Percentiles rank a stretch among this genome's conserved stretches.
These are phyloP conservation scores for Chrysaora quinquecirrha DNA, from an alignment of 30 jellyfish, hydroid and myxozoan species.

Conservation along the genomic window DNA sequence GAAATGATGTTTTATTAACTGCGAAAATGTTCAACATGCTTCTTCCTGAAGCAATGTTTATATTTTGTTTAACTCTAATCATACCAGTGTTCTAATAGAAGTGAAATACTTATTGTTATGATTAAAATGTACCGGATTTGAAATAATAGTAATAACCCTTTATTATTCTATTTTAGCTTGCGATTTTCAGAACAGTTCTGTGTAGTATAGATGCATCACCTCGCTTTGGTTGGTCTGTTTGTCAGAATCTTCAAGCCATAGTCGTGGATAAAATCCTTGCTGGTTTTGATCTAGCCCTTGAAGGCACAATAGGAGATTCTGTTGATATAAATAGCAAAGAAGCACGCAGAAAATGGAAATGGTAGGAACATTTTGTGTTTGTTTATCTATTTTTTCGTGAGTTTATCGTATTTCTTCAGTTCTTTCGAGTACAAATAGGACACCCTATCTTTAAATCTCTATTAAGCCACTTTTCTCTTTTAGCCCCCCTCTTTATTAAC, in stretches of 20 bases:
- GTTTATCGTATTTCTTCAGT: neutral
- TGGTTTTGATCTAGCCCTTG: constrained; percentile 44
- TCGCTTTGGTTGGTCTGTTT: constrained; percentile 42
- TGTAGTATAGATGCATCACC: constrained; percentile 25
- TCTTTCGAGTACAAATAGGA: neutral
- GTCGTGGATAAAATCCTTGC: constrained; percentile 43
- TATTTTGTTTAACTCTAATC: too few species aligned
- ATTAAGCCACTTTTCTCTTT: neutral
- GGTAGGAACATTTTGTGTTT: constrained; percentile 16
- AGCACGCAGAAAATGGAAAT: constrained; percentile 41
- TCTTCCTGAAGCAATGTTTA: too few species aligned
- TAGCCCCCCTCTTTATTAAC: too few species aligned
- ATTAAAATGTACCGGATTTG: too few species aligned
- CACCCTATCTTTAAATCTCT: neutral
- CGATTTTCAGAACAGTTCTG: constrained; percentile 50
- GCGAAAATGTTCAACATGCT: too few species aligned
- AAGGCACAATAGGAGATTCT: neutral
- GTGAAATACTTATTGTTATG: too few species aligned
- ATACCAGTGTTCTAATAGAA: too few species aligned
- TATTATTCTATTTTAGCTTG: constrained; percentile 14
- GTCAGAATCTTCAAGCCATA: constrained; percentile 43
- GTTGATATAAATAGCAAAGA: neutral
- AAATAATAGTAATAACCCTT: neutral
- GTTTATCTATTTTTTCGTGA: too few species aligned
- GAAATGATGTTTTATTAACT: too few species aligned